Evolutionary conservation across 2,113 vertebrate genomes (phyloP).

Genomic region (Pachypanchax playfairii): DNA sequence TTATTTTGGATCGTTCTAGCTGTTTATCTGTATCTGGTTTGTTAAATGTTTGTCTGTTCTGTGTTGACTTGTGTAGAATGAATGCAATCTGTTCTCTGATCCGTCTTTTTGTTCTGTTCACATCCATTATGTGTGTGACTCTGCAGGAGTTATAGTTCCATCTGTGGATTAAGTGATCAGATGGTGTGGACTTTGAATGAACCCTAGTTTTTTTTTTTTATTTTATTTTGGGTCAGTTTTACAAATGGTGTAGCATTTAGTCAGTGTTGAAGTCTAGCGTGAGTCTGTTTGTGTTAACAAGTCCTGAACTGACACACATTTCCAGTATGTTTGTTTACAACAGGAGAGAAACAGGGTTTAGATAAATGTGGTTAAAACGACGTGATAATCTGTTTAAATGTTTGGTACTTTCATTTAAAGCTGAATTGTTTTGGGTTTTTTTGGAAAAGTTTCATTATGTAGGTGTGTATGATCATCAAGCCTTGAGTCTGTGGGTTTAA

Average conservation of each 20-base stretch:
- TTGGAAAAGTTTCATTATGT: not conserved
- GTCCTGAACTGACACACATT: too few species aligned
- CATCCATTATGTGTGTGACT: not conserved
- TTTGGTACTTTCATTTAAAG: too few species aligned
- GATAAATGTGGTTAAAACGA: too few species aligned
- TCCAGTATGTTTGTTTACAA: too few species aligned
- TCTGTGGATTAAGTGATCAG: conserved; percentile 21
- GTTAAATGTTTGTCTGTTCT: not conserved
- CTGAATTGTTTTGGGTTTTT: too few species aligned
- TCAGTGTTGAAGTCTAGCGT: too few species aligned
- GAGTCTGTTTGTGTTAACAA: too few species aligned
- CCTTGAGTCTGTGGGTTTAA: conserved; percentile 26
- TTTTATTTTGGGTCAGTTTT: not conserved
- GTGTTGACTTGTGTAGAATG: not conserved
- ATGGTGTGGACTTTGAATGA: conserved; percentile 3
- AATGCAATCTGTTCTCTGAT: not conserved
- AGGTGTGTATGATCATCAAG: not conserved
- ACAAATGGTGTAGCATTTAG: not conserved
- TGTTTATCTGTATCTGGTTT: too few species aligned
- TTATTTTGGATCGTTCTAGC: too few species aligned
- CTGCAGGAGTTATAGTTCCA: conserved; percentile 13
- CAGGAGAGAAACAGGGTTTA: too few species aligned
- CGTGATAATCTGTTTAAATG: too few species aligned
- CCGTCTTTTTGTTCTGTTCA: too few species aligned
- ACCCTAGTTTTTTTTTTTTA: not conserved